Base-by-base conservation (phyloP, 2,797 vertebrate species). In the Macroramphosus scolopax region DNA sequence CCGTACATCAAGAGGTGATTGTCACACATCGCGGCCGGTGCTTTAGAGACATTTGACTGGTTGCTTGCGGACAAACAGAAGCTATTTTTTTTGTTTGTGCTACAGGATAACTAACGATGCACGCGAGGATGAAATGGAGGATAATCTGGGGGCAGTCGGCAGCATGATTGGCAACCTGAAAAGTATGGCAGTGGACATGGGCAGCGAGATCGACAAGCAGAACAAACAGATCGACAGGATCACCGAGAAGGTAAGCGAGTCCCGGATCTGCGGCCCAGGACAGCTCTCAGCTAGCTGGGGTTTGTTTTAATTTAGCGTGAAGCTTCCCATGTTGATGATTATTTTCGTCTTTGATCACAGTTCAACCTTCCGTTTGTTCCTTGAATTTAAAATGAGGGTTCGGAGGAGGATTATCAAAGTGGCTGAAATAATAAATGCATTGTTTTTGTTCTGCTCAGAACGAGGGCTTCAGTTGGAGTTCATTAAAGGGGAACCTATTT, bases 71-170 rank as follows among this genome's bases (percentile, higher is more conserved):
- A 22, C 6, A 22, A 3, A 22, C 3, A 22, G 6, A 22, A 22
- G 6, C 6, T 22, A 22, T 22, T 3, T 22, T 22, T 22, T 22
- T 22, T 26, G 25, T 26, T 3, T 26, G 6, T 26, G 25, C 8
- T 26, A 11, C 75, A 99, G 97, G 72, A 59, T 99, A 86, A 98
- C 95, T 16, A 91, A 97, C 50, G 96, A 98, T 57, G 93, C 92
- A 2, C 91, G 94, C 20, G 97, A 99, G 83, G 94, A 96, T 50
- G 97, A 99, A 84, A 99, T 99, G 96, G 95, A 98, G 71, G 95
- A 98, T 8, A 99, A 98, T 71, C 87, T 99, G 60, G 78, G 82
- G 0, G 91, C 92, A 14, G 96, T 98, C 28, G 94, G 94, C 56
- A 79, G 86, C 71, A 94, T 99, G 65, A 84, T 98, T 8, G 92